Evolutionary conservation across 2,797 vertebrate genomes (phyloP).

Genomic region (Malacoctenus gilli): DNA sequence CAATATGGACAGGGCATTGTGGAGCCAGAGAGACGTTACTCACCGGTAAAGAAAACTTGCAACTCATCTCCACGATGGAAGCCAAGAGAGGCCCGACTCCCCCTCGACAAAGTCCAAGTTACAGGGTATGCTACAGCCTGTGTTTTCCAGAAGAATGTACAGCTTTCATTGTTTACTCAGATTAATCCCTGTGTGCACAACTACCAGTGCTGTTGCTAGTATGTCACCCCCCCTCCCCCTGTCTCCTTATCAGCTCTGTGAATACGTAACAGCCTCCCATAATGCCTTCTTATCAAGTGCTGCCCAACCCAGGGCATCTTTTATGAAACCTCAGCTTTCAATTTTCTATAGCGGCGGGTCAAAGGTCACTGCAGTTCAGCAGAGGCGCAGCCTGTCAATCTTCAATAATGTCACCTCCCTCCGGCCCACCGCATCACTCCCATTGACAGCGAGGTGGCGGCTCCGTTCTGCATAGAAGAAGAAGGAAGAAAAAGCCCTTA

Average conservation of each 20-base stretch:
- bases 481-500: too few species aligned
- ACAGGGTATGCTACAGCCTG: conserved; percentile 13
- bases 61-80: conserved; percentile 50
- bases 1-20: conserved; percentile 50
- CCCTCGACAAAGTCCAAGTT: neutral
- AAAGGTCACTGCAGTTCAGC: conserved; percentile 47
- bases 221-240: too few species aligned
- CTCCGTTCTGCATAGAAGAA: conserved; percentile 26
- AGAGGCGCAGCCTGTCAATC: conserved; percentile 26
- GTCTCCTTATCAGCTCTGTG: conserved; percentile 50
- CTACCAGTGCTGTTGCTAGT: too few species aligned
- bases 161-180: neutral
- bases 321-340: conserved; percentile 28
- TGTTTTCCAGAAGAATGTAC: conserved; percentile 37
- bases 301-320: conserved; percentile 37
- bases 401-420: conserved; percentile 45
- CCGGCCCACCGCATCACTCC: conserved; percentile 45
- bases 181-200: neutral
- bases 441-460: conserved; percentile 31
- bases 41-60: conserved; percentile 59
- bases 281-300: conserved; percentile 51
- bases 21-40: conserved; percentile 55
- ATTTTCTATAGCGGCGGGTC: conserved; percentile 46
- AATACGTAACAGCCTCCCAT: conserved; percentile 53
- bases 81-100: conserved; percentile 4